Conservation (phyloP, 2,888 invertebrate species). For the Hecatera dysodea region DNA sequence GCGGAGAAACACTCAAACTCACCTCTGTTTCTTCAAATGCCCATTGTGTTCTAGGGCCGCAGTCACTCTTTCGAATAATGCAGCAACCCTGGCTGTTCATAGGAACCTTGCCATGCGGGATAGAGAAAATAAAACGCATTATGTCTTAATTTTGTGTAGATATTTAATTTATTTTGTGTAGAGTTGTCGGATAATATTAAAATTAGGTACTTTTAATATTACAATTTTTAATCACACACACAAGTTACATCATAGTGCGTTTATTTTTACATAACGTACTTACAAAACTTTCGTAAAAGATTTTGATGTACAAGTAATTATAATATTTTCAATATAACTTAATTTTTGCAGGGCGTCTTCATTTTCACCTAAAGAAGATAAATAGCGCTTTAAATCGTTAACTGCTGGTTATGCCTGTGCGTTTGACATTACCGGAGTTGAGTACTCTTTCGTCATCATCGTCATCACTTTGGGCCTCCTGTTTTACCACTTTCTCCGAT, state of each 20-base stretch:
- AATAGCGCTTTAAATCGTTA: not conserved
- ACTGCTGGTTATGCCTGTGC: not conserved
- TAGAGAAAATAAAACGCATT: too few relatives aligned
- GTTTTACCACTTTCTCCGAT: not conserved
- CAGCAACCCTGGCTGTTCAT: too few relatives aligned
- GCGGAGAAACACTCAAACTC: too few relatives aligned
- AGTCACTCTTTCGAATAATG: too few relatives aligned
- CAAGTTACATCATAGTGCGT: not conserved
- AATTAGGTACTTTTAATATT: too few relatives aligned
- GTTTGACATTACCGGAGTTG: not conserved
- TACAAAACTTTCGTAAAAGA: not conserved
- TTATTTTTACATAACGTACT: not conserved
- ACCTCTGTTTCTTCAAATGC: too few relatives aligned
- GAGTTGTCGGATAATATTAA: too few relatives aligned
- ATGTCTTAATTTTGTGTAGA: too few relatives aligned
- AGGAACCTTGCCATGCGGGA: too few relatives aligned
- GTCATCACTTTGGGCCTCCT: not conserved
- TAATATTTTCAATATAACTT: conserved; percentile 2
- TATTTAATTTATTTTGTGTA: not conserved
- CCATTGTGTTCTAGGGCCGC: too few relatives aligned
- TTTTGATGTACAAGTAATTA: not conserved
- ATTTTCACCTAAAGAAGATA: not conserved
- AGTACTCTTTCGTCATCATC: not conserved
- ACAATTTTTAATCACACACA: not conserved
- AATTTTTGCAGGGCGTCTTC: not conserved